Base-by-base conservation (phyloP, 2,888 invertebrate species). In the Zonitis immaculata region DNA sequence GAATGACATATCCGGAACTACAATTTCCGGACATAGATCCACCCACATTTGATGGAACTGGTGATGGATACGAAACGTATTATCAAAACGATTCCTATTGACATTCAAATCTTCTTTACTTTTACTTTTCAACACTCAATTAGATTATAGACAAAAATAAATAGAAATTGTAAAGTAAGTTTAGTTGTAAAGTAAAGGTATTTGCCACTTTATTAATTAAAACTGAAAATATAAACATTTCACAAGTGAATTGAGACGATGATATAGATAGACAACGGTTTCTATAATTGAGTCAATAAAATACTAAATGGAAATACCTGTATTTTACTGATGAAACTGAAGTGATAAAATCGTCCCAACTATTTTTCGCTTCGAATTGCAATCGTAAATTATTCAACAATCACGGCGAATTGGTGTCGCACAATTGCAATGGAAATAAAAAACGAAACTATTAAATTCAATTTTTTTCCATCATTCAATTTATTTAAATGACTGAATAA, bases 21-120 rank as follows among this genome's bases (percentile, higher is more conserved):
- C 42, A 49, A 49, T 35, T 49, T 49, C 49, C 49, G 49, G 49
- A 49, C 22, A 25, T 46, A 11, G 6, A 43, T 28, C 42, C 49
- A 42, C 49, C 49, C 49, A 49, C 49, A 16, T 46, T 30, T 30
- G 25, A 46, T 46, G 45, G 45, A 27, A 45, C 45, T n/a, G 6
- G 7, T 27, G 18, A 28, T 45, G 46, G 39, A 39, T 39, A 39
- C 39, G 35, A 16, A 6, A n/a, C 18, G 18, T 18, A 20, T n/a
- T 39, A 39, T 39, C 39, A 39, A 20, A 39, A 20, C 39, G 39
- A 39, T 39, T 26, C 6, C 8, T 8, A 26, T 26, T 39, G 18
- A 14, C 32, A 32, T 32, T 32, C 32, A 32, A 32, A 14, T 14
- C 14, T 32, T 32, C 32, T 14, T 6, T 32, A n/a, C 32, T n/a